Evolutionary conservation across 2,888 invertebrate genomes (phyloP), one percentile per base, ranked within the genome.

Genomic region (Microctonus brassicae): DNA sequence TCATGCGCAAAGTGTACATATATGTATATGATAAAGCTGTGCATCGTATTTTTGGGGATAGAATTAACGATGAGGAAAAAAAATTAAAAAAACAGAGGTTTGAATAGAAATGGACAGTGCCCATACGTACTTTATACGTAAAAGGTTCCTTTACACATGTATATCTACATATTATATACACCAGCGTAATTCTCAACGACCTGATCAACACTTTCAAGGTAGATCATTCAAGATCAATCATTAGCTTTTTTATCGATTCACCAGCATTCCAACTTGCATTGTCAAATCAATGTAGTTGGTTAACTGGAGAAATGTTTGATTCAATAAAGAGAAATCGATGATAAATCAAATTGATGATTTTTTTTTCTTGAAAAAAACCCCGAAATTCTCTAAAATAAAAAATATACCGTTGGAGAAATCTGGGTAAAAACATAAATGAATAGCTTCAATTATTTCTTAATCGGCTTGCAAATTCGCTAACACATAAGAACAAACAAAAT

Each of bases 101-200:
- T 10, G 52, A 47, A 58, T 29, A 42, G 42, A 64, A n/a, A 26
- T 36, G 39, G 68, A 71, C 73, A 58, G 68, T 63, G 65, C 67
- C n/a, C 75, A 79, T 79, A 80, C 79, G 78, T 79, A 75, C 75
- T 73, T 81, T 81, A 82, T 82, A 82, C 82, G 77, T 78, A 81
- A 82, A 78, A 74, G 74, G 69, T 66, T 72, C 65, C 70, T 67
- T 17, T 47, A 47, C 47, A 47, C 47, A 47, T 17, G 17, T 17
- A 47, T 9, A n/a, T 53, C 22, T 9, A 29, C 20, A 52, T 63
- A 47, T 65, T 65, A 58, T 65, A 70, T 64, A 69, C 65, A 65
- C 53, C 65, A 47, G 17, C 5, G 47, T 47, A 47, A 47, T 47
- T 47, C 47, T 47, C 47, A 17, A 47, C 47, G 47, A 47, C 63